Conservation (phyloP, 2,113 vertebrate species). For the Petrocephalus microphthalmus region DNA sequence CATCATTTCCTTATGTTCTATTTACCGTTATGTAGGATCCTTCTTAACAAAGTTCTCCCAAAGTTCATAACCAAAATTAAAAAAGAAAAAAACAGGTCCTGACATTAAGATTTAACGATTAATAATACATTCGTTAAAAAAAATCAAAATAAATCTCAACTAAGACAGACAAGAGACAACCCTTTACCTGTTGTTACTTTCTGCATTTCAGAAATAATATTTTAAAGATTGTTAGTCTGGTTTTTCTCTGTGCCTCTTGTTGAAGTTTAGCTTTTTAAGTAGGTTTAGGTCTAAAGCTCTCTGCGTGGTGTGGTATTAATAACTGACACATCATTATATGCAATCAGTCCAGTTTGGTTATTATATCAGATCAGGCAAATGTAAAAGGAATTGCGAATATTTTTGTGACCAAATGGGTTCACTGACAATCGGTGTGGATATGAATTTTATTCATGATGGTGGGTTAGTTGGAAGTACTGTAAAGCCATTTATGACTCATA, state of each 20-base stretch:
- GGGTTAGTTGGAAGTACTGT: neutral
- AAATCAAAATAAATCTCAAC: neutral
- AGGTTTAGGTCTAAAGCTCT: neutral
- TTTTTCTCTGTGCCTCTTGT: neutral
- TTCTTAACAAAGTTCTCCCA: neutral
- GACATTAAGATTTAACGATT: neutral
- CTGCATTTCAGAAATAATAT: neutral
- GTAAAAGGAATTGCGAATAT: neutral
- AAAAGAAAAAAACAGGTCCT: neutral
- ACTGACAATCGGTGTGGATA: conserved; percentile 2
- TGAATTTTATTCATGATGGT: neutral
- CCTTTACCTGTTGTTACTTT: neutral
- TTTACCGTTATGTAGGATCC: neutral
- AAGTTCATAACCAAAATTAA: neutral
- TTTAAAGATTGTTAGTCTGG: neutral
- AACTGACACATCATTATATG: neutral
- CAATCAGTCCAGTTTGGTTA: neutral
- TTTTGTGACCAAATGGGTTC: neutral
- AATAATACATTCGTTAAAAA: neutral
- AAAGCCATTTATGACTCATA: neutral
- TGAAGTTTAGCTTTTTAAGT: neutral
- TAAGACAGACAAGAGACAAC: neutral
- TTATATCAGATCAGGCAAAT: neutral
- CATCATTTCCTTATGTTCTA: neutral
- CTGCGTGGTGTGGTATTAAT: neutral